Evolutionary conservation across 1,140 invertebrate genomes (phyloP), one percentile per base, ranked within the genome.

Genomic region (Drosophila neocordata): DNA sequence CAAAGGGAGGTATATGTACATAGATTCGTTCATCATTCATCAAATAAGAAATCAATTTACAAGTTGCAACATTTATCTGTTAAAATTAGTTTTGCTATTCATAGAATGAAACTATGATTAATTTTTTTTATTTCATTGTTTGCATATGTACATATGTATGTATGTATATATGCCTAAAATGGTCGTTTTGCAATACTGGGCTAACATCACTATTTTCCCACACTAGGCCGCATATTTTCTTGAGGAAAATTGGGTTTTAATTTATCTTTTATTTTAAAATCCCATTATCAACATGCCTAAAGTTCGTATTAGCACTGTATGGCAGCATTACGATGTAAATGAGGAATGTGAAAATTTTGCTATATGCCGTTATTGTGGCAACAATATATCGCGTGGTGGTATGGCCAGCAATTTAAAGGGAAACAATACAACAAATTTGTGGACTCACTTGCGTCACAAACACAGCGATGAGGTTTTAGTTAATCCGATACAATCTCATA

Each of bases 331-430:
- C 34, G 82, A 87, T 31, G 79, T 87, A 8, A 87, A 87, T 55
- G 78, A 88, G 37, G 83, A 87, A 56, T 87, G 82, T 13, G 82
- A 87, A 63, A 87, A 87, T 64, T 88, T 87, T 56, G 82, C 82
- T 44, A 70, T 87, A 72, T 87, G 82, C 59, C 82, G 83, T 9
- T 87, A 87, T 41, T 87, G 82, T 53, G 82, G 82, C 51, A 87
- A 88, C 22, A 87, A 87, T 75, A 87, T 87, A 78, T 87, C 82
- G 82, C 82, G 82, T 76, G 82, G 82, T 20, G 82, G 82, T 52
- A 88, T 88, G 83, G 74, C 82, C 22, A 87, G 82, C 79, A 87
- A 87, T 38, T 67, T 87, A 4, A 87, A 87, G 65, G 82, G 82
- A 8, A 87, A 88, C 53, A 87, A 87, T 63, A 87, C 82, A 1